A percentile compares a stretch with the other conserved stretches of the same genome.
Evolutionary conservation across 2,797 vertebrate species (phyloP).

Genomic region (Aldrovandia affinis): DNA sequence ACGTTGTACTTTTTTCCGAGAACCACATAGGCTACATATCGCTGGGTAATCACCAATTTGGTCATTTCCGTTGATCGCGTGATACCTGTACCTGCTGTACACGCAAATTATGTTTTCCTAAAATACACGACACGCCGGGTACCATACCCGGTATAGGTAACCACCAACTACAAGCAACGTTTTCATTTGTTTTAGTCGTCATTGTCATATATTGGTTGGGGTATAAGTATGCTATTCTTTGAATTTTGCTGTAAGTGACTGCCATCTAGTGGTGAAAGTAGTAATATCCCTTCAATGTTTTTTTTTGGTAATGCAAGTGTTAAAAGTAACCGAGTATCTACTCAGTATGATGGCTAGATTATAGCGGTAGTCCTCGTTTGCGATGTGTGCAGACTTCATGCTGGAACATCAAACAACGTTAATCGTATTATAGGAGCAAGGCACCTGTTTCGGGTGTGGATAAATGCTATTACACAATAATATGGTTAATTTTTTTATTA

Average conservation of each 20-base stretch:
- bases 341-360: not conserved
- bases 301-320: not conserved
- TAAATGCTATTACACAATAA: not conserved
- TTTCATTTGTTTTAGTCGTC: too few species aligned
- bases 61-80: too few species aligned
- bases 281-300: not conserved
- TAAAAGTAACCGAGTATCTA: not conserved
- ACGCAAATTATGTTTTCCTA: too few species aligned
- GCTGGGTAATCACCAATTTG: too few species aligned
- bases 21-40: too few species aligned
- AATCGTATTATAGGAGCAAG: not conserved
- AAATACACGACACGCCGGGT: too few species aligned
- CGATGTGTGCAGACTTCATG: not conserved
- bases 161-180: too few species aligned
- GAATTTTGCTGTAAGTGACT: not conserved
- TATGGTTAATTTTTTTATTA: not conserved
- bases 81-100: too few species aligned
- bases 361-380: not conserved
- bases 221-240: not conserved
- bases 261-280: conserved; percentile 31
- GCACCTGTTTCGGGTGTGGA: not conserved
- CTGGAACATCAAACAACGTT: not conserved
- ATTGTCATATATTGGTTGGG: too few species aligned
- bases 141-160: too few species aligned
- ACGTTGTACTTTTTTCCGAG: too few species aligned